Percentiles rank a stretch among this genome's conserved stretches.
Evolutionary conservation across 2,797 vertebrate species (phyloP).

Genomic region (Agapornis canus): DNA sequence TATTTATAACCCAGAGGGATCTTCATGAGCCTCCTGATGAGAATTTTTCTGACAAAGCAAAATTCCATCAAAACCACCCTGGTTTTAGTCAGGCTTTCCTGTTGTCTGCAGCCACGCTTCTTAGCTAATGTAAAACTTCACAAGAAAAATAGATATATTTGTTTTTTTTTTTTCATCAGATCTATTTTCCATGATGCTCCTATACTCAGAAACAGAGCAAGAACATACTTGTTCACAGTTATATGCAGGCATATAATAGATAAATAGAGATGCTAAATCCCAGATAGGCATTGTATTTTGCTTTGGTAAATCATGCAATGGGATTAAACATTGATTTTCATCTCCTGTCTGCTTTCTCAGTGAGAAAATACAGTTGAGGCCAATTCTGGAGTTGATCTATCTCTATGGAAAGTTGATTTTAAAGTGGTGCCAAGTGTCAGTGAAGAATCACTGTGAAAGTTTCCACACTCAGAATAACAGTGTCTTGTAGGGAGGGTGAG

Average conservation of each 20-base stretch:
- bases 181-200: background rate
- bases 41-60: background rate
- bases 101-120: background rate
- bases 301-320: background rate
- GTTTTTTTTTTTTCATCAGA: slow-evolving; percentile 12
- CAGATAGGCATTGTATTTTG: background rate
- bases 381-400: slow-evolving; percentile 2
- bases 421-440: slow-evolving; percentile 12
- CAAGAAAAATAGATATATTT: background rate
- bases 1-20: background rate
- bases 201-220: background rate
- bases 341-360: slow-evolving; percentile 14
- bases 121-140: background rate
- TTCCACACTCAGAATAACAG: background rate
- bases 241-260: background rate
- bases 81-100: background rate
- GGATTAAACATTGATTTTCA: slow-evolving; percentile 25
- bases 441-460: background rate
- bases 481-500: background rate
- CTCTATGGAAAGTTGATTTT: slow-evolving; percentile 41
- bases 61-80: background rate
- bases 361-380: slow-evolving; percentile 11
- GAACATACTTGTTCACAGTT: background rate
- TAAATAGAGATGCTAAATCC: background rate
- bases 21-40: background rate